Evolutionary conservation across 2,113 vertebrate genomes (phyloP).

Genomic region (Marmota monax): DNA sequence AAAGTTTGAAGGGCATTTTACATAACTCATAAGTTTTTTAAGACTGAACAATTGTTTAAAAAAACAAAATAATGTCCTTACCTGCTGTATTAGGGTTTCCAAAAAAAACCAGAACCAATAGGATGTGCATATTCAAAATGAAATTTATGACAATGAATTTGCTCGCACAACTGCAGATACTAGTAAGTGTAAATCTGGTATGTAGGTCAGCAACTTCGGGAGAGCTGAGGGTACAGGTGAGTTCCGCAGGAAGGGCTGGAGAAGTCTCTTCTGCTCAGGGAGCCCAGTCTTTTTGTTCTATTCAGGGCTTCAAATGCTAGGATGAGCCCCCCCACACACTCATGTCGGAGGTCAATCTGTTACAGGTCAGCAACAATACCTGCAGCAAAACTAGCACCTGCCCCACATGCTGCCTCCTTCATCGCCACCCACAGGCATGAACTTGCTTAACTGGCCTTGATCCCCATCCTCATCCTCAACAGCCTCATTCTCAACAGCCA

Average conservation of each 20-base stretch:
- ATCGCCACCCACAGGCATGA: not conserved
- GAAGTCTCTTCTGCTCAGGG: not conserved
- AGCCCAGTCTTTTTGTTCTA: not conserved
- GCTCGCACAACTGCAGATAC: not conserved
- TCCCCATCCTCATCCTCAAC: not conserved
- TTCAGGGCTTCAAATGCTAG: not conserved
- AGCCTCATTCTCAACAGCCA: too few relatives aligned
- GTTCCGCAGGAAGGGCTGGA: too few relatives aligned
- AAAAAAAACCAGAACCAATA: not conserved
- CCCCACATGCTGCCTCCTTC: not conserved
- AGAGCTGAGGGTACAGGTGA: not conserved
- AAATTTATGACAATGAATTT: not conserved
- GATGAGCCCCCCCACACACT: too few relatives aligned
- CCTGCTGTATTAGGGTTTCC: not conserved
- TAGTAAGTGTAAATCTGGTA: not conserved
- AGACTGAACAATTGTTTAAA: not conserved
- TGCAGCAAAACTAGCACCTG: not conserved
- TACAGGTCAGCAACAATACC: not conserved
- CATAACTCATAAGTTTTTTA: constrained; percentile 20
- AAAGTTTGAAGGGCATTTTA: not conserved
- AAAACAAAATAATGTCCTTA: not conserved
- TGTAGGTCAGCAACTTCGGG: not conserved
- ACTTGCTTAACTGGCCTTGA: not conserved
- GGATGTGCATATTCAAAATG: not conserved
- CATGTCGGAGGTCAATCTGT: not conserved